Percentiles rank a stretch among this genome's conserved stretches.
Conservation (phyloP, 2,113 vertebrate species). For the Ciconia stormi region DNA sequence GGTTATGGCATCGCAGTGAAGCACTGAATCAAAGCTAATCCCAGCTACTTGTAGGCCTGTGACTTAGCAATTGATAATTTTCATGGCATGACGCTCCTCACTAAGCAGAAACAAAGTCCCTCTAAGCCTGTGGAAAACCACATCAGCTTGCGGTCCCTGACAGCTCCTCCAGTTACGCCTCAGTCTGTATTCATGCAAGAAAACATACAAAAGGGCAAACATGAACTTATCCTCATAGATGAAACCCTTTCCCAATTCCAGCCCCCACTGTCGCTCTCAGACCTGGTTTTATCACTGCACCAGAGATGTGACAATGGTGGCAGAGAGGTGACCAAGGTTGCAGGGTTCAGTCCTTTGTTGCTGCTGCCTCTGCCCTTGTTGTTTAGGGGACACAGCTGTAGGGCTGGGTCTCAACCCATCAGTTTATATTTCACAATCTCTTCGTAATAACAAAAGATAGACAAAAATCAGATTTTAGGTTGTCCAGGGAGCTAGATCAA, state of each 20-base stretch:
- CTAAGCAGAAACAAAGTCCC: background rate
- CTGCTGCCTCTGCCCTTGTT: background rate
- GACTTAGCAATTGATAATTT: background rate
- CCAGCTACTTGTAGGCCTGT: background rate
- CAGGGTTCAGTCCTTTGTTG: background rate
- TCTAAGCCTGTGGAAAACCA: background rate
- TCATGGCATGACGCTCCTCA: background rate
- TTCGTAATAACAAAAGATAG: background rate
- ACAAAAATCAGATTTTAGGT: background rate
- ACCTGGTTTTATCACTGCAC: background rate
- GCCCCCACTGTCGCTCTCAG: background rate
- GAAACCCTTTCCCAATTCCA: background rate
- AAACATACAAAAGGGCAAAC: background rate
- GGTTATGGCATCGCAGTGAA: background rate
- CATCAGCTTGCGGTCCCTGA: background rate
- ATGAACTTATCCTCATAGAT: background rate
- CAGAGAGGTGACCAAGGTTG: background rate
- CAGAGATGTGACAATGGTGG: fast-evolving
- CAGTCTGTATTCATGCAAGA: background rate
- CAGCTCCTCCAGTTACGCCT: background rate
- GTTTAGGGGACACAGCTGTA: background rate
- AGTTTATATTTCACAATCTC: background rate
- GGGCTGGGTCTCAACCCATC: background rate
- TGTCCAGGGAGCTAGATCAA: background rate
- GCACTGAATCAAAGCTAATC: background rate